phyloP scores from a whole-genome alignment of 2,797 vertebrate genomes.

The Gallinago nigripennis region DNA sequence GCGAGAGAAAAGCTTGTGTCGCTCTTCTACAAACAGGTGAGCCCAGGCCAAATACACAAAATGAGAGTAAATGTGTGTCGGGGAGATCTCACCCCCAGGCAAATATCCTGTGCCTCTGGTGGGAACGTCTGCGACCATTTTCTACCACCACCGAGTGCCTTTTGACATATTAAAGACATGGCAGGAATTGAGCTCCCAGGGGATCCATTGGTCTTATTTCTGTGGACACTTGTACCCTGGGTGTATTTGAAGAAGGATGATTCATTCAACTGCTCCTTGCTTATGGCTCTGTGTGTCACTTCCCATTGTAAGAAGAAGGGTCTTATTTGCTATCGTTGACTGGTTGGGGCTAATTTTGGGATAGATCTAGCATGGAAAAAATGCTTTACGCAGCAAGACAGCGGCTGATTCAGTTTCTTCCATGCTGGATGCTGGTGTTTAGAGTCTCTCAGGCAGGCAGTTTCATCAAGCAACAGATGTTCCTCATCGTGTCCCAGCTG shows the following conservation, averaged over 20 bases:
- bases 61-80: not conserved
- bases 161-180: slow-evolving; percentile 49
- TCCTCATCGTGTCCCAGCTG: not conserved
- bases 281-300: slow-evolving; percentile 10
- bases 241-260: slow-evolving; percentile 48
- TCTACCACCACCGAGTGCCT: not conserved
- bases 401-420: not conserved
- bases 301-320: slow-evolving; percentile 33
- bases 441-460: not conserved
- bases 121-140: not conserved
- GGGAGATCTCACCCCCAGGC: not conserved
- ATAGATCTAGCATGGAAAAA: slow-evolving; percentile 30
- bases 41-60: not conserved
- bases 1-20: not conserved
- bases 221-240: not conserved
- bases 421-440: not conserved
- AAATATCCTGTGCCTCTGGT: not conserved
- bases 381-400: not conserved
- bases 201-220: slow-evolving; percentile 29
- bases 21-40: not conserved
- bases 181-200: slow-evolving; percentile 38
- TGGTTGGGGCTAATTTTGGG: slow-evolving; percentile 27
- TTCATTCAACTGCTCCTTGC: not conserved
- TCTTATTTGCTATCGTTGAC: not conserved
- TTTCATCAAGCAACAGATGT: slow-evolving; percentile 29